A percentile compares a stretch with the other conserved stretches of the same genome.
Conservation (phyloP, 2,113 vertebrate species). For the Hemiscyllium ocellatum region DNA sequence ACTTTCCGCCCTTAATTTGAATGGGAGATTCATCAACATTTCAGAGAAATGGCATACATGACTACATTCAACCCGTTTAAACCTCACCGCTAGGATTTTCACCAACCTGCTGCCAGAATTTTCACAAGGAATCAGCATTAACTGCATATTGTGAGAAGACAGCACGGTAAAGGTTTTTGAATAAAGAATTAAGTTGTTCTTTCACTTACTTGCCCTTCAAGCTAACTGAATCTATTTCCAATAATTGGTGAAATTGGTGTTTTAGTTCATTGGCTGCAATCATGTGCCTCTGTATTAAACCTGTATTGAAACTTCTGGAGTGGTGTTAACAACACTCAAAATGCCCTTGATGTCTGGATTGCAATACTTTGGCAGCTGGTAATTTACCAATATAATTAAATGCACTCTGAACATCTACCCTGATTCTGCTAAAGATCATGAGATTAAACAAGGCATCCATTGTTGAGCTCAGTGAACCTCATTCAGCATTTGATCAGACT, state of each 20-base stretch:
- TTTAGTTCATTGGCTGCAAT: background rate
- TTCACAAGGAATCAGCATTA: background rate
- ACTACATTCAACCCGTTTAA: background rate
- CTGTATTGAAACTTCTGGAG: background rate
- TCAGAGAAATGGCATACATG: background rate
- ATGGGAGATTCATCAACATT: background rate
- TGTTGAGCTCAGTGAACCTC: background rate
- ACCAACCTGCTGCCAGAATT: background rate
- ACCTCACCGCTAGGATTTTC: background rate
- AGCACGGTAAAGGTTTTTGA: background rate
- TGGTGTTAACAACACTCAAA: slow-evolving; percentile 9
- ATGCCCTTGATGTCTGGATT: background rate
- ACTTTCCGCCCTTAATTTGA: background rate
- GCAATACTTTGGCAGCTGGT: background rate
- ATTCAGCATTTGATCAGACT: slow-evolving; percentile 18
- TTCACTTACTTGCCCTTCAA: background rate
- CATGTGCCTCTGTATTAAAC: background rate
- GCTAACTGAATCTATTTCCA: background rate
- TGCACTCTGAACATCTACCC: background rate
- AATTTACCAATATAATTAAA: slow-evolving; percentile 19
- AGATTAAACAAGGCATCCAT: slow-evolving; percentile 7
- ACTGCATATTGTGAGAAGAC: background rate
- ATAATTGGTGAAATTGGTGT: background rate
- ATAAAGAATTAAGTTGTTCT: background rate
- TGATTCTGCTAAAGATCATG: background rate